Percentiles rank a stretch among this genome's conserved stretches.
Conservation (phyloP, 2,888 invertebrate genomes). For the Erpobdella octoculata region DNA sequence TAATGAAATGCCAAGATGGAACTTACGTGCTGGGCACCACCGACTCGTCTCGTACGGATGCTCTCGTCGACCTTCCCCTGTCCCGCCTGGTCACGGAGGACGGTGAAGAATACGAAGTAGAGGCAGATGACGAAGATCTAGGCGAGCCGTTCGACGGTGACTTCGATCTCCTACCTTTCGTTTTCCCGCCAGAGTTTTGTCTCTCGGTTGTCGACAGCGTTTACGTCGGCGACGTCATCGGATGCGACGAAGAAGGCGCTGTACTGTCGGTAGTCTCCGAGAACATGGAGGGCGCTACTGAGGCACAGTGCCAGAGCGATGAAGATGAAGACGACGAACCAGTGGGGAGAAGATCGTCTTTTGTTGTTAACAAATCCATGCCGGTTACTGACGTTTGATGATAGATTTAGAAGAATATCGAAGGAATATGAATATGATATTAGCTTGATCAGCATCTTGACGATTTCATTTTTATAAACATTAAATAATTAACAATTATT, state of each 20-base stretch:
- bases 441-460: no score
- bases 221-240: conserved; percentile 12
- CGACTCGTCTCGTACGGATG: not conserved
- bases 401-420: no score
- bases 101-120: not conserved
- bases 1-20: conserved; percentile 25
- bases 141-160: not conserved
- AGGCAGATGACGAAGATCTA: not conserved
- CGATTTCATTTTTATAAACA: no score
- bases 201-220: conserved; percentile 23
- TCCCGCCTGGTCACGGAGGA: not conserved
- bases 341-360: no score
- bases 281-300: no score
- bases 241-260: not conserved
- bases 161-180: conserved; percentile 3
- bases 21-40: conserved; percentile 7
- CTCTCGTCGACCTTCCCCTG: not conserved
- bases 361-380: no score
- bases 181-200: conserved; percentile 11
- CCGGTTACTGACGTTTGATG: no score
- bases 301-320: no score
- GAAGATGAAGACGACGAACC: no score
- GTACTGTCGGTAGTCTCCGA: no score
- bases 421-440: no score
- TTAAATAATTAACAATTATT: no score